A percentile compares a stretch with the other conserved stretches of the same genome.
Evolutionary conservation across 2,888 invertebrate species (phyloP).

Genomic region (Timandra comae): DNA sequence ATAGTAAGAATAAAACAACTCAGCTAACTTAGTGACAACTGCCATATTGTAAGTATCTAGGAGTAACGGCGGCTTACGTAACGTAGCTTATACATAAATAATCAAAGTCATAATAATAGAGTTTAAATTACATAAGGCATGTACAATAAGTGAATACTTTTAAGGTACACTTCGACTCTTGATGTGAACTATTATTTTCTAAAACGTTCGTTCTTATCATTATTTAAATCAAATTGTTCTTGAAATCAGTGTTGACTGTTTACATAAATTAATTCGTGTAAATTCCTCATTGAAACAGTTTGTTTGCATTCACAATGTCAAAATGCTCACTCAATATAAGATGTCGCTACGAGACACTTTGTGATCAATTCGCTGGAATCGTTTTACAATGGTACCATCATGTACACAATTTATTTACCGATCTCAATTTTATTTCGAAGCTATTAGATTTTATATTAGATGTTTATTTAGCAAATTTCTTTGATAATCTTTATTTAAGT

Average conservation of each 20-base stretch:
- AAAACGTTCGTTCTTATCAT: too few species aligned
- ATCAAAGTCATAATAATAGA: conserved; percentile 74
- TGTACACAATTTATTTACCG: conserved; percentile 52
- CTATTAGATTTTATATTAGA: conserved; percentile 62
- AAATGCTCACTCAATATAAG: too few species aligned
- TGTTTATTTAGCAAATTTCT: conserved; percentile 38
- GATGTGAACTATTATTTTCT: too few species aligned
- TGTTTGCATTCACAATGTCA: too few species aligned
- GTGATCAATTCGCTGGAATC: conserved; percentile 1
- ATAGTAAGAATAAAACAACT: conserved; percentile 45
- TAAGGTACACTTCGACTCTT: too few species aligned
- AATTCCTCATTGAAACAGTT: too few species aligned
- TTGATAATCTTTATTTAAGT: conserved; percentile 45
- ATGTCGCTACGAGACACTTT: too few species aligned
- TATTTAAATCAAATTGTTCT: too few species aligned
- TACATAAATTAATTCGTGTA: too few species aligned
- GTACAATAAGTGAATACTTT: conserved; percentile 10
- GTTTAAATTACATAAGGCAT: conserved; percentile 67
- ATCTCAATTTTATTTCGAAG: conserved; percentile 73
- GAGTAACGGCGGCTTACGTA: conserved; percentile 51
- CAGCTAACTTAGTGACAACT: conserved; percentile 75
- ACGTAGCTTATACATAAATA: conserved; percentile 46
- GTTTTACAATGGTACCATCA: conserved; percentile 30
- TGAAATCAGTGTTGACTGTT: too few species aligned
- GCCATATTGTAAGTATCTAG: conserved; percentile 74